Conservation (phyloP, 2,113 vertebrate species). For the Mesoclemmys tuberculata region DNA sequence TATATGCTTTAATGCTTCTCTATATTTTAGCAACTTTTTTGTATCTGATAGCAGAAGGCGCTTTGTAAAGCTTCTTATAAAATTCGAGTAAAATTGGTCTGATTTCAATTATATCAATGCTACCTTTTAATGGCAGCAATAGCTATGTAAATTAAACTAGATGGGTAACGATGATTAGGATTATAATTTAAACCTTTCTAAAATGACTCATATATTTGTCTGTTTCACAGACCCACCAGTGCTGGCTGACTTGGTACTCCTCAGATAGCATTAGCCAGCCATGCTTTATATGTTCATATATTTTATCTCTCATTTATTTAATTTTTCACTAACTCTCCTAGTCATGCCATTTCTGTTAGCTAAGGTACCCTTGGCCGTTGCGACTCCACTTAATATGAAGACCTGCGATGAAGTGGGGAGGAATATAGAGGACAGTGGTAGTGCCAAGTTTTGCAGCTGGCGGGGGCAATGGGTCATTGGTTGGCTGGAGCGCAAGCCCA, state of each 20-base stretch:
- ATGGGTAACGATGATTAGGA: conserved; percentile 63
- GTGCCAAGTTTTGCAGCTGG: background rate
- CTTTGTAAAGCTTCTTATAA: conserved; percentile 58
- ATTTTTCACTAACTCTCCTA: background rate
- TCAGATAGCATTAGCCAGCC: background rate
- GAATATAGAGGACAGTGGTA: background rate
- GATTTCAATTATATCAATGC: conserved; percentile 64
- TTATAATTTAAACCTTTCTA: conserved; percentile 36
- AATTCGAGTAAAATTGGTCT: conserved; percentile 60
- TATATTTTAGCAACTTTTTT: conserved; percentile 58
- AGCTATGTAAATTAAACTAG: conserved; percentile 58
- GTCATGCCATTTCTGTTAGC: background rate
- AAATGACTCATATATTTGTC: conserved; percentile 49
- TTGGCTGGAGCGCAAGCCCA: background rate
- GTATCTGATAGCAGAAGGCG: conserved; percentile 19
- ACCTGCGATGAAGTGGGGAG: background rate
- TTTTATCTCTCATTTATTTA: background rate
- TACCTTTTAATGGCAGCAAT: background rate
- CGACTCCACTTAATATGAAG: background rate
- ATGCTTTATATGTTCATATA: background rate
- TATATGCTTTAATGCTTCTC: conserved; percentile 53
- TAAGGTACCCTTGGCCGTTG: background rate
- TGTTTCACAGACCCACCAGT: conserved; percentile 33
- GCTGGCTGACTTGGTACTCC: background rate
- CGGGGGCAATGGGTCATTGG: background rate